Evolutionary conservation across 2,888 invertebrate species (phyloP), one percentile per base, ranked within the genome.

Genomic region (Xanthorhoe spadicearia): DNA sequence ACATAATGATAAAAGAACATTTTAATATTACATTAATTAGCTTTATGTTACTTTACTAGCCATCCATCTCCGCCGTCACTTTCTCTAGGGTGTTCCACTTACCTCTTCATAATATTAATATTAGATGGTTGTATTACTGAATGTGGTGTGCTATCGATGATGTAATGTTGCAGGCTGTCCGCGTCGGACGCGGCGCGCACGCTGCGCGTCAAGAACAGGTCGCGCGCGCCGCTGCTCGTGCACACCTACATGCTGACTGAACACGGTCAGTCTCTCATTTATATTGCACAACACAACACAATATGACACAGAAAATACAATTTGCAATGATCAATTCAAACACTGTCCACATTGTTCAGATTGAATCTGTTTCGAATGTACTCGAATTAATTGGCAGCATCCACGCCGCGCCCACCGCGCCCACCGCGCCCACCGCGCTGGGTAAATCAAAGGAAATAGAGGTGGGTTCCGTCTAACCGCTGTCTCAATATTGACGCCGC

Each of bases 111-210:
- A n/a, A n/a, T n/a, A n/a, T n/a, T n/a, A n/a, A n/a, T n/a, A n/a
- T n/a, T n/a, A n/a, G n/a, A n/a, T n/a, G 38, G 38, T 38, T 38
- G 13, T 38, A 13, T 43, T 43, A 13, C 38, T 13, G 38, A 2
- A 10, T 8, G 38, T 13, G 3, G 5, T 50, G 19, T 56, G n/a
- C n/a, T n/a, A n/a, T n/a, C n/a, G n/a, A n/a, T n/a, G n/a, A n/a
- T n/a, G n/a, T n/a, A n/a, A n/a, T n/a, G 55, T 63, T 59, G 15
- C 79, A 89, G 91, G 90, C 70, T 86, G 77, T 82, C 88, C 0
- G 13, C 74, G 0, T 74, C 84, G 17, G 87, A 87, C 61, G 75
- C 81, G 0, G 68, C 71, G 68, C 85, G 88, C 15, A 48, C 66
- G 17, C 71, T 91, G 48, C 81, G 76, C 28, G 80, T 82, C 13